A percentile compares a stretch with the other conserved stretches of the same genome.
phyloP scores from a whole-genome alignment of 2,113 vertebrate genomes.

The Chrysochloris asiatica region DNA sequence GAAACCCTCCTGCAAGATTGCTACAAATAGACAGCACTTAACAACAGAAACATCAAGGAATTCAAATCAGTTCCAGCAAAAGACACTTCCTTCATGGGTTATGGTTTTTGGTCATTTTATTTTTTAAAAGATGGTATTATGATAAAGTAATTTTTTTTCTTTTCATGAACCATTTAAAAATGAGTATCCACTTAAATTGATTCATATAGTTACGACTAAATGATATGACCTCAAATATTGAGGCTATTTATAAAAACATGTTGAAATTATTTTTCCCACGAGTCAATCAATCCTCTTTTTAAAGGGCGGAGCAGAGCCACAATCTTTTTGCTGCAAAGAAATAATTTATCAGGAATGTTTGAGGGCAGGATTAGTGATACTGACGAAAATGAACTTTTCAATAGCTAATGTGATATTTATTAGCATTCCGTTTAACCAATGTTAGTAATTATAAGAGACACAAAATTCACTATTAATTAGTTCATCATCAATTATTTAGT shows the following conservation, averaged over 20 bases:
- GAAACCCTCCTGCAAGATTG: too few relatives aligned
- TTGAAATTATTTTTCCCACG: neutral
- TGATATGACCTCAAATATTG: neutral
- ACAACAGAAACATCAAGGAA: too few relatives aligned
- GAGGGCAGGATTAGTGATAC: conserved; percentile 9
- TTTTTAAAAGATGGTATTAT: neutral
- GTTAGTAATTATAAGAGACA: conserved; percentile 80
- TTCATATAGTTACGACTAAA: neutral
- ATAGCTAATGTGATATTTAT: conserved; percentile 75
- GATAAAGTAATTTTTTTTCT: neutral
- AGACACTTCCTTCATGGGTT: neutral
- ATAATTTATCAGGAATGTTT: conserved; percentile 37
- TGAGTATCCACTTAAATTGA: neutral
- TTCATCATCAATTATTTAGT: conserved; percentile 69
- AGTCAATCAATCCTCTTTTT: neutral
- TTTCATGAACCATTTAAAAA: neutral
- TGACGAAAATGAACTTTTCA: conserved; percentile 63
- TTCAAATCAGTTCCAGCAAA: neutral
- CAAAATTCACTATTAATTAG: conserved; percentile 80
- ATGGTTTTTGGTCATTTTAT: neutral
- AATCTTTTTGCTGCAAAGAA: neutral
- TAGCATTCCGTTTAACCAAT: conserved; percentile 71
- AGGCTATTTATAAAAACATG: neutral
- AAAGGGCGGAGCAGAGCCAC: neutral
- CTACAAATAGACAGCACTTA: too few relatives aligned